Evolutionary conservation across 2,113 vertebrate genomes (phyloP).

Genomic region (Carassius auratus): DNA sequence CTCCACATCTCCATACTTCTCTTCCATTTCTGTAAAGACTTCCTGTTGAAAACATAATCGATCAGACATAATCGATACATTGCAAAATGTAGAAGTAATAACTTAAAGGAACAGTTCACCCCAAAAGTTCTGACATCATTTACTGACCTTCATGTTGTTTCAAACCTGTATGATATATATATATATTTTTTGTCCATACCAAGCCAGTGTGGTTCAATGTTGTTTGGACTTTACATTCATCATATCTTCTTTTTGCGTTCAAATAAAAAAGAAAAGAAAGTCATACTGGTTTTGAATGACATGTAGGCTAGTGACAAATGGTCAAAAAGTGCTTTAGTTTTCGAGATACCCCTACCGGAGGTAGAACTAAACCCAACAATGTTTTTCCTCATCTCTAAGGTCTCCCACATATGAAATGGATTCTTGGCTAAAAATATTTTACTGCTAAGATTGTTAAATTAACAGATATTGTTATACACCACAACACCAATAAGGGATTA

Average conservation of each 20-base stretch:
- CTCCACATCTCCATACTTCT: slow-evolving; percentile 97
- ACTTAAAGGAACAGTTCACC: neutral
- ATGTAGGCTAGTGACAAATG: neutral
- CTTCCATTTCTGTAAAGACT: slow-evolving; percentile 98
- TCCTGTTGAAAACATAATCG: slow-evolving; percentile 75
- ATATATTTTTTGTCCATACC: no score
- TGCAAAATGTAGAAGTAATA: neutral
- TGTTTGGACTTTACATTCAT: neutral
- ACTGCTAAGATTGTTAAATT: no score
- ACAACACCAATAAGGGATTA: no score
- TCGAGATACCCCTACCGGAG: no score
- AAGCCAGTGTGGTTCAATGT: no score
- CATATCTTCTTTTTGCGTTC: neutral
- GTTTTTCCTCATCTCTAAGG: no score
- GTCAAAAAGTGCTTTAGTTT: no score
- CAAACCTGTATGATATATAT: neutral
- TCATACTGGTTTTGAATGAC: neutral
- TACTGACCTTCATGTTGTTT: neutral
- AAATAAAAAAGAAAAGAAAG: neutral
- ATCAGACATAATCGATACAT: no score
- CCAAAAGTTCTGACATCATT: neutral
- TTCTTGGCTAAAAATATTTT: no score
- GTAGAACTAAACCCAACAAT: no score
- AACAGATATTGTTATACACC: no score
- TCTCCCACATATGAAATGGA: no score